Evolutionary conservation across 2,113 vertebrate species (phyloP).

Genomic region (Burhinus bistriatus): DNA sequence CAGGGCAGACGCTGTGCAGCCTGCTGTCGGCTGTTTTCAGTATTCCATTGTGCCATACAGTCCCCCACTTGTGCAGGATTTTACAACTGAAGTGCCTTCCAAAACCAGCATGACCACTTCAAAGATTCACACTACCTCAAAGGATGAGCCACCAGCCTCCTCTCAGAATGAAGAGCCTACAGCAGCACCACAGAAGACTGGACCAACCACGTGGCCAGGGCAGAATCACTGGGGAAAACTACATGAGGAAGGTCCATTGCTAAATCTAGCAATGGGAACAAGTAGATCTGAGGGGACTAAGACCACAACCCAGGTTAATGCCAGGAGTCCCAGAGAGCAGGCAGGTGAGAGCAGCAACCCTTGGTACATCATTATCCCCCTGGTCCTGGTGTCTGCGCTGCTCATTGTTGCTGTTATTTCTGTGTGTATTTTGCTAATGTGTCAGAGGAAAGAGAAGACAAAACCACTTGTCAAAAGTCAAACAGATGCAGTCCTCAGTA

Average conservation of each 20-base stretch:
- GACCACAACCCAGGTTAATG: conserved; percentile 63
- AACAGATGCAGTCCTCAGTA: not conserved
- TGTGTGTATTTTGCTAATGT: conserved; percentile 71
- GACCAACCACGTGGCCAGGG: conserved; percentile 59
- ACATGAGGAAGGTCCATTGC: conserved; percentile 23
- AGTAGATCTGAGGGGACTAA: conserved; percentile 41
- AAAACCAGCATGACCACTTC: conserved; percentile 16
- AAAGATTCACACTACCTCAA: conserved; percentile 20
- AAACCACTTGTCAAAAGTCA: conserved; percentile 51
- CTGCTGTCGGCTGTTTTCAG: conserved; percentile 76
- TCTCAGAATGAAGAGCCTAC: conserved; percentile 31
- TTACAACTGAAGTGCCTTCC: conserved; percentile 57
- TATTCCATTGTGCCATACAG: conserved; percentile 80
- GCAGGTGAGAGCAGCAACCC: conserved; percentile 66
- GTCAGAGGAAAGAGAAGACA: conserved; percentile 74
- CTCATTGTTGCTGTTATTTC: conserved; percentile 71
- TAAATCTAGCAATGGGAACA: conserved; percentile 59
- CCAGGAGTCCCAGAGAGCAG: conserved; percentile 63
- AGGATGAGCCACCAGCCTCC: not conserved
- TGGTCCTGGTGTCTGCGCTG: conserved; percentile 72
- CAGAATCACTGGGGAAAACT: conserved; percentile 74
- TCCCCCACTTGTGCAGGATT: conserved; percentile 32
- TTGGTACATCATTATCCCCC: conserved; percentile 76
- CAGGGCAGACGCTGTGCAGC: conserved; percentile 80
- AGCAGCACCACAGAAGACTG: conserved; percentile 61